A percentile compares a stretch with the other conserved stretches of the same genome.
These are phyloP conservation scores for Chaenocephalus aceratus DNA, from an alignment of 2,113 vertebrate genomes.

Conservation along the genomic window DNA sequence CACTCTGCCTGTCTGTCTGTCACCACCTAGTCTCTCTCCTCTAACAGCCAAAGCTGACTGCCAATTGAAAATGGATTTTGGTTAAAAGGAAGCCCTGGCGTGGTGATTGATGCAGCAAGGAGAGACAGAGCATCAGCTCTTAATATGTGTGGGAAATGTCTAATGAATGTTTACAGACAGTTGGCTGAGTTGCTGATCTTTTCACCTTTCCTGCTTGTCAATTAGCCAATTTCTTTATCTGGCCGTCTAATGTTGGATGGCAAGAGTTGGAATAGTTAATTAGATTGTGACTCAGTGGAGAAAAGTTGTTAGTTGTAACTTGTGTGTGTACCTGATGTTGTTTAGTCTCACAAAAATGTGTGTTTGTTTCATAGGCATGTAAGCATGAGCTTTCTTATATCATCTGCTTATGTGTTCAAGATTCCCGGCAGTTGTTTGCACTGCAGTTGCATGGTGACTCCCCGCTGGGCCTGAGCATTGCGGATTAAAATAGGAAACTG, in stretches of 20 bases:
- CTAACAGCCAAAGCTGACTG: slow-evolving; percentile 27
- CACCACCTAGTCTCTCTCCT: slow-evolving; percentile 11
- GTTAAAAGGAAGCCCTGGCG: slow-evolving; percentile 50
- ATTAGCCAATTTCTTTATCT: slow-evolving; percentile 26
- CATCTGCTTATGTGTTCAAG: neutral
- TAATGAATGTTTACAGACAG: slow-evolving; percentile 32
- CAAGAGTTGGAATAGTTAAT: neutral
- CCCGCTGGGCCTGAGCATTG: too few relatives aligned
- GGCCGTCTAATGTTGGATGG: neutral
- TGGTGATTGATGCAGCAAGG: slow-evolving; percentile 50
- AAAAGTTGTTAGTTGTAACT: slow-evolving; percentile 1
- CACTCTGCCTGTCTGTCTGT: slow-evolving; percentile 22
- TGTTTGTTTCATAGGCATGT: neutral
- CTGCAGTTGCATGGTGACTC: too few relatives aligned
- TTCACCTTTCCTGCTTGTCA: slow-evolving; percentile 16
- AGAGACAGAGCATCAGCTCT: neutral
- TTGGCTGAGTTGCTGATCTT: slow-evolving; percentile 12
- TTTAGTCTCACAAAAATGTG: neutral
- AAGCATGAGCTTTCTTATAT: slow-evolving; percentile 2
- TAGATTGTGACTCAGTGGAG: neutral
- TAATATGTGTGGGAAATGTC: slow-evolving; percentile 36
- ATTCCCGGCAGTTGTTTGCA: too few relatives aligned
- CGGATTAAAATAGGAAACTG: too few relatives aligned
- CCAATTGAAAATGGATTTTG: slow-evolving; percentile 47
- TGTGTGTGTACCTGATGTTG: neutral